Evolutionary conservation across 1,140 invertebrate genomes (phyloP), one percentile per base, ranked within the genome.

Genomic region (Ips typographus): DNA sequence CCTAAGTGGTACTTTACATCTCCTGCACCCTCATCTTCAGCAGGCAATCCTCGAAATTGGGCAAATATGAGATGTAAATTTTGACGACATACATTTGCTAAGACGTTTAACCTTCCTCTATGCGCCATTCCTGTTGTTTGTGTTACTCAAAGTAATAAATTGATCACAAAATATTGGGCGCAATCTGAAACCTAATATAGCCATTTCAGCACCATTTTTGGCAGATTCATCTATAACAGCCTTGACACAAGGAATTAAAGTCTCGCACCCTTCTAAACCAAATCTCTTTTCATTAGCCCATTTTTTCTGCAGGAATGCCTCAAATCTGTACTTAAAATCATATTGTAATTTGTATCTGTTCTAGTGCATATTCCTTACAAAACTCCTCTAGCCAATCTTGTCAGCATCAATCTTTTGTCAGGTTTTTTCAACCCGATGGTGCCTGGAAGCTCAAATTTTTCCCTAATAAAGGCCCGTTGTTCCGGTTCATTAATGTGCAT

Each of bases 401-500:
- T 95, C 71, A 99, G 83, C 72, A 47, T 43, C 39, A 68, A n/a
- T 98, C 94, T 86, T 82, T 98, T 99, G 78, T 98, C 91, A 72
- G 97, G 94, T 53, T 86, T 85, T 55, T 87, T 89, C 78, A 98
- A 89, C 73, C 93, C 88, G 82, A 94, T 92, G 1, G 95, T 88
- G 74, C 94, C 94, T 4, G 98, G 98, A 2, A 91, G 92, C 82
- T 99, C 98, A 85, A 99, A 94, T 73, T 91, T 91, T 77, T 95
- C 89, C 56, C 96, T 86, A 77, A 99, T 97, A 96, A 96, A 99
- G 80, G 98, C 95, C 78, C 94, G 95, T 78, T 98, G 95, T 77
- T 98, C 95, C 78, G 94, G 82, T 5, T 95, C 97, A 80, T 98
- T 98, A 74, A 99, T 97, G 82, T 98, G 98, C 96, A 98, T 99